phyloP scores from a whole-genome alignment of 92 coral and sea anemone species.

The Plumapathes pennacea region DNA sequence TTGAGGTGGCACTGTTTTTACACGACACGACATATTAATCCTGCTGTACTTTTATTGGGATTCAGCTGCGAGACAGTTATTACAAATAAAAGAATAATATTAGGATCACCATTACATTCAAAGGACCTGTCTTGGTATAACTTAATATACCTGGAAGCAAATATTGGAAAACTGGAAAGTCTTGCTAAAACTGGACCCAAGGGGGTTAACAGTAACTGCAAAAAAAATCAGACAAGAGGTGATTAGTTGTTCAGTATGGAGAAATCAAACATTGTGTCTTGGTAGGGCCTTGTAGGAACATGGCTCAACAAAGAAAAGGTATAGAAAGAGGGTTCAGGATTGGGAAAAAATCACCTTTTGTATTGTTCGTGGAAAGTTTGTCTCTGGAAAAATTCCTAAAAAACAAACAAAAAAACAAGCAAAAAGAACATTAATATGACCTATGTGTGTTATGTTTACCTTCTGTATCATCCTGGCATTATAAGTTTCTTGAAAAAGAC shows the following conservation, averaged over 20 bases:
- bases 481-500: neutral
- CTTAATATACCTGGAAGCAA: constrained; percentile 68
- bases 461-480: neutral
- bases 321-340: no score
- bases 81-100: neutral
- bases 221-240: neutral
- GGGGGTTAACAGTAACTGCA: constrained; percentile 44
- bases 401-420: neutral
- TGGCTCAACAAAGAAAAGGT: no score
- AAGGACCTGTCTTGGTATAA: neutral
- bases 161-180: constrained; percentile 63
- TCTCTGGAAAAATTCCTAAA: constrained; percentile 90
- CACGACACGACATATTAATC: no score
- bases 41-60: no score
- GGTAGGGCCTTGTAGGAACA: no score
- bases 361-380: constrained; percentile 77
- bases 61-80: neutral
- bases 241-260: neutral
- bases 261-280: no score
- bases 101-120: neutral
- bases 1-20: no score
- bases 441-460: neutral
- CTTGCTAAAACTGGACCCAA: constrained; percentile 69
- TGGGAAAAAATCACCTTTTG: constrained; percentile 67
- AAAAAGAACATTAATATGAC: no score